Percentiles rank a stretch among this genome's conserved stretches.
Evolutionary conservation across 2,888 invertebrate genomes (phyloP).

Genomic region (Trissoscelio sp.): DNA sequence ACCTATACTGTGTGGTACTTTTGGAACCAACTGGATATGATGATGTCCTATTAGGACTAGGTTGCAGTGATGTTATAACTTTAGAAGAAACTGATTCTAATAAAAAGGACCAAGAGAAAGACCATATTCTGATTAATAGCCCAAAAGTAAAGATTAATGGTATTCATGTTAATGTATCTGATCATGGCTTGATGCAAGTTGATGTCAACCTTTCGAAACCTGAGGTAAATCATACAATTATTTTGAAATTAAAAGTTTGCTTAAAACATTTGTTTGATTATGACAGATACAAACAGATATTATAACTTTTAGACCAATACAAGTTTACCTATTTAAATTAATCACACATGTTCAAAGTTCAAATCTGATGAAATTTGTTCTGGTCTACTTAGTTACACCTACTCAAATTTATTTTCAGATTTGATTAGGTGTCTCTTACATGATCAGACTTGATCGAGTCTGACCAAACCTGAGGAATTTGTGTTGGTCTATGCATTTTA

Average conservation of each 20-base stretch:
- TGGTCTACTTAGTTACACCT: too few species aligned
- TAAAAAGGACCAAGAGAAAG: conserved; percentile 61
- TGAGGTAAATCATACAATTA: conserved; percentile 48
- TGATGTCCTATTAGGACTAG: conserved; percentile 87
- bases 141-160: conserved; percentile 71
- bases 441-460: too few species aligned
- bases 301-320: too few species aligned
- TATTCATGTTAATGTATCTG: conserved; percentile 84
- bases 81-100: conserved; percentile 79
- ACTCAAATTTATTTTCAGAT: too few species aligned
- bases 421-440: too few species aligned
- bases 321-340: too few species aligned
- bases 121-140: conserved; percentile 24
- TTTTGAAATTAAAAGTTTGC: too few species aligned
- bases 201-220: conserved; percentile 71
- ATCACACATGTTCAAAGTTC: too few species aligned
- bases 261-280: not conserved
- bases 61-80: conserved; percentile 86
- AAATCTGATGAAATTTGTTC: too few species aligned
- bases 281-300: too few species aligned
- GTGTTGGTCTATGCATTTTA: too few species aligned
- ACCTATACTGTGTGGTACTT: conserved; percentile 88
- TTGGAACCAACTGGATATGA: conserved; percentile 86
- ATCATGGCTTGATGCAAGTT: conserved; percentile 85
- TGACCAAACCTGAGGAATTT: too few species aligned